Evolutionary conservation across 2,113 vertebrate species (phyloP).

Genomic region (Campylomormyrus numenius): DNA sequence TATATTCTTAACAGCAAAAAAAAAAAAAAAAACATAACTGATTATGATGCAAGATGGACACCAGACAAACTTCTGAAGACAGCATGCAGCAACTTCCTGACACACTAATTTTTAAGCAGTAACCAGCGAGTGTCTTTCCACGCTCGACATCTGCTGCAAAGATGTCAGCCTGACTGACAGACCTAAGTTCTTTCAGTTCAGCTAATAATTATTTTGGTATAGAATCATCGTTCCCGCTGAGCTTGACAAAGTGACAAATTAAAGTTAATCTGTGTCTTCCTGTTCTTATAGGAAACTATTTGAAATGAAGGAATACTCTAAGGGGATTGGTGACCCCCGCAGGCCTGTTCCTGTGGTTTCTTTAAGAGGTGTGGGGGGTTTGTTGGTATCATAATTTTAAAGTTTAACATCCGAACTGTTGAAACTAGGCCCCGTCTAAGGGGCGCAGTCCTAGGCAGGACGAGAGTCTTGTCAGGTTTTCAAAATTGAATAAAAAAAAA

Average conservation of each 20-base stretch:
- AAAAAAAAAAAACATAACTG: background rate
- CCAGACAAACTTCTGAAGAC: background rate
- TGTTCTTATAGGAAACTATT: conserved; percentile 38
- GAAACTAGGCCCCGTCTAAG: background rate
- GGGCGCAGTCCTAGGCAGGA: background rate
- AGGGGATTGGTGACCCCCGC: conserved; percentile 21
- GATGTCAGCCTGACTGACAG: conserved; percentile 37
- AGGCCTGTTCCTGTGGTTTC: conserved; percentile 12
- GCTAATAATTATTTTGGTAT: conserved; percentile 17
- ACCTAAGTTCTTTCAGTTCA: conserved; percentile 27
- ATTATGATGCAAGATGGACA: background rate
- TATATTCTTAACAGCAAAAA: background rate
- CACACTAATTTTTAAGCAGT: background rate
- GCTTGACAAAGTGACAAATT: conserved; percentile 41
- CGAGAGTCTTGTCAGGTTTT: background rate
- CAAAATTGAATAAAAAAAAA: background rate
- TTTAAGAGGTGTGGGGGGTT: background rate
- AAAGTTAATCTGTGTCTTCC: conserved; percentile 42
- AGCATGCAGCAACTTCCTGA: background rate
- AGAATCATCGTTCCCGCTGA: conserved; percentile 22
- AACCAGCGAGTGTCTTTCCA: conserved; percentile 15
- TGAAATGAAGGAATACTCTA: conserved; percentile 24
- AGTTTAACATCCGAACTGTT: conserved; percentile 11
- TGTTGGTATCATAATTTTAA: conserved; percentile 19
- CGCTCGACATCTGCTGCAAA: conserved; percentile 41